Conservation (phyloP, 2,113 vertebrate genomes). For the Pygathrix nemaeus region DNA sequence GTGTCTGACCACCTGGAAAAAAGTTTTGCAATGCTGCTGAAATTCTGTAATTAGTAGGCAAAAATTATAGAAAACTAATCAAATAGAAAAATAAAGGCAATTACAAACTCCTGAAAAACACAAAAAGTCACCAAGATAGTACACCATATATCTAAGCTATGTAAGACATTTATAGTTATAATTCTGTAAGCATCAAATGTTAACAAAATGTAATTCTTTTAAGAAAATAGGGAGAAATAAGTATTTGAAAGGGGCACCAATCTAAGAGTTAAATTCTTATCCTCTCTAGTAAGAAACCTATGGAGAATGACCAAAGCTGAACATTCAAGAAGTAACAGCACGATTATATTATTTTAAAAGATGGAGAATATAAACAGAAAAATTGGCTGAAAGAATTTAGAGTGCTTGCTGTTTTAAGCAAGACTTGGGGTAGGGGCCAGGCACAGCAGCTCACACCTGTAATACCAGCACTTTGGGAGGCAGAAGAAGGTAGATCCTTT, state of each 20-base stretch:
- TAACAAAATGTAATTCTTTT: neutral
- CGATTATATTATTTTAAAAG: neutral
- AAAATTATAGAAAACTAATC: neutral
- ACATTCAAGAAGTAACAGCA: neutral
- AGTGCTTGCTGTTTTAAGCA: neutral
- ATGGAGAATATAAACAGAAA: neutral
- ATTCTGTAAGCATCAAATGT: neutral
- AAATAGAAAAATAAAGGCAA: neutral
- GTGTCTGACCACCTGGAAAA: neutral
- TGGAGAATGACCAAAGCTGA: neutral
- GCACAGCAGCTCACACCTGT: too few species aligned
- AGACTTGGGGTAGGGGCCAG: neutral
- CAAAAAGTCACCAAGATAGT: neutral
- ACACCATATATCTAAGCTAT: neutral
- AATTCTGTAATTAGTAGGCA: neutral
- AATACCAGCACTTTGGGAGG: too few species aligned
- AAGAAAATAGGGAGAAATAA: neutral
- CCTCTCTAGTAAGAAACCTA: neutral
- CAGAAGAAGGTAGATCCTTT: too few species aligned
- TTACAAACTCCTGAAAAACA: neutral
- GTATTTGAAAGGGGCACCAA: neutral
- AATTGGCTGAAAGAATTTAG: neutral
- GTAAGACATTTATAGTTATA: neutral
- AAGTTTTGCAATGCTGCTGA: neutral
- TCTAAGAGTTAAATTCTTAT: neutral